Evolutionary conservation across 2,797 vertebrate genomes (phyloP).

Genomic region (Tenualosa ilisha): DNA sequence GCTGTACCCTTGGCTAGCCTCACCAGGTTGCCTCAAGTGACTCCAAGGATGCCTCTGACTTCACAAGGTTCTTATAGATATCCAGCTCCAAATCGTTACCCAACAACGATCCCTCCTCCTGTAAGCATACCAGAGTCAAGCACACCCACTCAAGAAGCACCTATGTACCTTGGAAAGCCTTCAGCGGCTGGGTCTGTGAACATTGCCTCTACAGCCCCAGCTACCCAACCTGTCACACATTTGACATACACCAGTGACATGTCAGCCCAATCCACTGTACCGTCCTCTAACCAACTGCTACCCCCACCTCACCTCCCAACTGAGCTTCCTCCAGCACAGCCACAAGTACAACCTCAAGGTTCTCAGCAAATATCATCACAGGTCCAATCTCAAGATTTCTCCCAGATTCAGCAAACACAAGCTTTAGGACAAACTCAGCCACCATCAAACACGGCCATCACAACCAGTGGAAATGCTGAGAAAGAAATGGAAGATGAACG

Average conservation of each 20-base stretch:
- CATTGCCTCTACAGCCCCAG: conserved; percentile 59
- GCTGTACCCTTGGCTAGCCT: conserved; percentile 91
- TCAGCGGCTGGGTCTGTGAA: conserved; percentile 60
- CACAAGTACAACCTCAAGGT: conserved; percentile 59
- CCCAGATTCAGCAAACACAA: conserved; percentile 60
- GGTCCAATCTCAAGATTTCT: conserved; percentile 54
- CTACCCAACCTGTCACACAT: conserved; percentile 59
- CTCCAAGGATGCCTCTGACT: conserved; percentile 85
- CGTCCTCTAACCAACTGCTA: conserved; percentile 58
- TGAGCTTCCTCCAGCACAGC: conserved; percentile 59
- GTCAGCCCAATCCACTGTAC: conserved; percentile 47
- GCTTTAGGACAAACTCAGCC: conserved; percentile 61
- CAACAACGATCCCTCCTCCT: conserved; percentile 67
- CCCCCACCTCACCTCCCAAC: conserved; percentile 58
- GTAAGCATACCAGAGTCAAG: conserved; percentile 61
- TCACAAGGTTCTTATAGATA: conserved; percentile 85
- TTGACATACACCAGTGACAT: conserved; percentile 53
- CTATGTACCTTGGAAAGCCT: conserved; percentile 90
- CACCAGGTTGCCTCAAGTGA: conserved; percentile 85
- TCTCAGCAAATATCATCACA: conserved; percentile 59
- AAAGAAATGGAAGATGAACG: conserved; percentile 88
- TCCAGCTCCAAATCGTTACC: conserved; percentile 75
- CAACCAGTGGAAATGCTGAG: conserved; percentile 69
- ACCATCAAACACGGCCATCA: conserved; percentile 57
- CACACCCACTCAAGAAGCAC: conserved; percentile 78